Evolutionary conservation across 2,797 vertebrate species (phyloP).

Genomic region (Avahi laniger): DNA sequence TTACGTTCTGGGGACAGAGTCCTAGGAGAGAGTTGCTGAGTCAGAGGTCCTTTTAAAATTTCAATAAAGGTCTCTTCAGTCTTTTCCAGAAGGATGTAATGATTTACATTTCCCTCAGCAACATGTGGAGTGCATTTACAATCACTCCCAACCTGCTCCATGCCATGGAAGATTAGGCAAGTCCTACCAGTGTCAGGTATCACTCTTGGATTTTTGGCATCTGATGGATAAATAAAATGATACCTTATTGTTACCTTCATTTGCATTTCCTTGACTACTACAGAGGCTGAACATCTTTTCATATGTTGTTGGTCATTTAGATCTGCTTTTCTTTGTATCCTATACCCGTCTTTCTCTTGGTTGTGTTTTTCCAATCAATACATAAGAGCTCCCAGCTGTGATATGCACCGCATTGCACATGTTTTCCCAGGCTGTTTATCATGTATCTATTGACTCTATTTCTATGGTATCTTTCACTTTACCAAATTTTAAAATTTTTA

Average conservation of each 20-base stretch:
- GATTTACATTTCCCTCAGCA: neutral
- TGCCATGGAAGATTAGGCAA: too few relatives aligned
- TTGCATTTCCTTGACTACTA: neutral
- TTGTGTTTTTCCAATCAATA: neutral
- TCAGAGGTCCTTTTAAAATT: neutral
- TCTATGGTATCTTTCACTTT: neutral
- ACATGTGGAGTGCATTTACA: neutral
- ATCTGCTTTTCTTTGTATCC: neutral
- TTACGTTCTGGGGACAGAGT: neutral
- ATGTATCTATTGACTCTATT: slow-evolving; percentile 9
- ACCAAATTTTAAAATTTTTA: neutral
- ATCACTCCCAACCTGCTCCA: neutral
- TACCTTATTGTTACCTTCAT: neutral
- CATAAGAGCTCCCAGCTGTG: neutral
- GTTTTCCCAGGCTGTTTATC: neutral
- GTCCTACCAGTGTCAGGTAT: neutral
- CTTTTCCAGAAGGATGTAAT: neutral
- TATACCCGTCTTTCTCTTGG: neutral
- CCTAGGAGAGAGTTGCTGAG: neutral
- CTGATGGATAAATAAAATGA: neutral
- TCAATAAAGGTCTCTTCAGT: neutral
- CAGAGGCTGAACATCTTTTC: neutral
- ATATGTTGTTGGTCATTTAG: neutral
- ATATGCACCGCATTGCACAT: neutral
- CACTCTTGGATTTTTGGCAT: neutral